Evolutionary conservation across 2,888 invertebrate genomes (phyloP), one percentile per base, ranked within the genome.

Genomic region (Pilophorus perplexus): DNA sequence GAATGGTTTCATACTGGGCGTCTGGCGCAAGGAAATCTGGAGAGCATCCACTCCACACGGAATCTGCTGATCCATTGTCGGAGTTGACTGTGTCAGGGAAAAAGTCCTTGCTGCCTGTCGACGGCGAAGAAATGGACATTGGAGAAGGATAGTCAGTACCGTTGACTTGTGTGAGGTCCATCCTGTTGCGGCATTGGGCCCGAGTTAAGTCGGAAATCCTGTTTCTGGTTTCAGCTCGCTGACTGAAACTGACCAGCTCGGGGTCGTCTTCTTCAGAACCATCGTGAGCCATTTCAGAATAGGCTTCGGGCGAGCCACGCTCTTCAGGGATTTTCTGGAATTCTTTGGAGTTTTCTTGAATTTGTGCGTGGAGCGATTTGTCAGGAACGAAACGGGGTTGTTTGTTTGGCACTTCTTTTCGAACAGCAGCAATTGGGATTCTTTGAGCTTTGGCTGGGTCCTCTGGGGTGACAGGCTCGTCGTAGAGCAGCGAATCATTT

Each of bases 401-500:
- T 33, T 68, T 68, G 14, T 62, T 66, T 10, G 62, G 60, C 10
- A 55, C 25, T 10, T 68, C 52, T 40, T 68, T 69, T 28, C 67
- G 50, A 10, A 46, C 42, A 23, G 37, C 28, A 2, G 44, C 16
- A n/a, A 16, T 12, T n/a, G 59, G 57, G 16, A 59, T 54, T 28
- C 59, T 28, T 18, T 44, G 55, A n/a, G 50, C 46, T 20, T 62
- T 65, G 20, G 40, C 40, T 18, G 16, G 33, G n/a, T 55, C 62
- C 20, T 71, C 67, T 5, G 69, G 64, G 16, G 81, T 81, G 14
- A 81, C 73, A 10, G 82, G 82, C 72, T 83, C 79, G 71, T 83
- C 83, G 71, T 84, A 83, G 38, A 83, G 77, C 23, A 82, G 81
- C 10, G 82, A 83, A 68, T 80, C 80, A 71, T 80, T 80, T 67